Percentiles rank a stretch among this genome's conserved stretches.
Conservation (phyloP, 1,140 invertebrate species). For the Telenomus remus region DNA sequence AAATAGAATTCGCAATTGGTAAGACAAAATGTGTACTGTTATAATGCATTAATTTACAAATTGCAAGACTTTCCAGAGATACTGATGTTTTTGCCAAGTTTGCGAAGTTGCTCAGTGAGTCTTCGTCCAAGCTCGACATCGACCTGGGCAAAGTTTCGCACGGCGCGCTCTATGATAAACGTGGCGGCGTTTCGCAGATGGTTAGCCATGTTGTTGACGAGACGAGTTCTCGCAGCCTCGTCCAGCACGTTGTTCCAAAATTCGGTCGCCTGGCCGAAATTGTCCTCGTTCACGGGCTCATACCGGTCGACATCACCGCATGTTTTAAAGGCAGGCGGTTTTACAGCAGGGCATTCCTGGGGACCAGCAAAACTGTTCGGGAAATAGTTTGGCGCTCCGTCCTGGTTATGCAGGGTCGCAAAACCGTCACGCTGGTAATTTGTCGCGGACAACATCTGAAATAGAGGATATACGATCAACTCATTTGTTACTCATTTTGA, state of each 20-base stretch:
- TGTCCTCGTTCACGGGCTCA: conserved; percentile 91
- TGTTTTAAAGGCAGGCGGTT: conserved; percentile 73
- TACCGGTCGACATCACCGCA: conserved; percentile 83
- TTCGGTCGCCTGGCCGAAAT: conserved; percentile 87
- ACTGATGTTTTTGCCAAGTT: conserved; percentile 75
- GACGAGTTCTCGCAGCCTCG: conserved; percentile 81
- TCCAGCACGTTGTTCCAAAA: conserved; percentile 91
- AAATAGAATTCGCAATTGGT: too few relatives aligned
- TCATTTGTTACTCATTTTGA: too few relatives aligned
- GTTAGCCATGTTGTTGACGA: conserved; percentile 88
- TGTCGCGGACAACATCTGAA: conserved; percentile 66
- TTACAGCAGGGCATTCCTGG: conserved; percentile 72
- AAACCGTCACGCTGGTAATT: conserved; percentile 95
- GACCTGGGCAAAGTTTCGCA: conserved; percentile 85
- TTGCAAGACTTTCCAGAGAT: conserved; percentile 64
- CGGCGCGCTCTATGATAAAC: conserved; percentile 89
- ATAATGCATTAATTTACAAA: conserved; percentile 50
- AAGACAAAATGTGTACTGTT: too few relatives aligned
- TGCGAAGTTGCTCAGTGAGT: conserved; percentile 79
- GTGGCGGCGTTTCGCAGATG: conserved; percentile 85
- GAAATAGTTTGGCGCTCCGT: conserved; percentile 93
- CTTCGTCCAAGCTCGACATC: conserved; percentile 81
- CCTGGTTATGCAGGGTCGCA: conserved; percentile 81
- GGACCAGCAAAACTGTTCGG: conserved; percentile 96
- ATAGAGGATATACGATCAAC: too few relatives aligned